A percentile compares a stretch with the other conserved stretches of the same genome.
Conservation (phyloP, 2,113 vertebrate genomes). For the Corydoras maculifer region DNA sequence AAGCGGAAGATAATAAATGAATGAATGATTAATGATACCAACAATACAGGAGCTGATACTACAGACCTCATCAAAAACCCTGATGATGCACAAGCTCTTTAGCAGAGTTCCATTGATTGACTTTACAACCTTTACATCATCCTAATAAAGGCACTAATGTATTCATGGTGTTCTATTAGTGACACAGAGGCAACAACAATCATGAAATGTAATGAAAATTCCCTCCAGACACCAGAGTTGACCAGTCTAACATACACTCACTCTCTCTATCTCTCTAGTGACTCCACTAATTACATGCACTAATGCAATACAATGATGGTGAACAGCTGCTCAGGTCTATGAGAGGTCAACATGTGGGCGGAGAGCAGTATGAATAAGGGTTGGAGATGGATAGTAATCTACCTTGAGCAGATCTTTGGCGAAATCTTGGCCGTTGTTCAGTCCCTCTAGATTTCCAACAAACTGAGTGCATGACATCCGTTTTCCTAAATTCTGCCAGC, state of each 20-base stretch:
- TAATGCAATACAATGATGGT: slow-evolving; percentile 1
- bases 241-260: neutral
- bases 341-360: neutral
- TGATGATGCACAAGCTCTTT: slow-evolving; percentile 24
- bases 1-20: no score
- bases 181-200: slow-evolving; percentile 37
- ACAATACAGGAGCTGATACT: neutral
- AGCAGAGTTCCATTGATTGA: slow-evolving; percentile 30
- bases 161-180: slow-evolving; percentile 17
- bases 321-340: neutral
- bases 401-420: slow-evolving; percentile 93
- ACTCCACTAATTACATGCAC: neutral
- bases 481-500: slow-evolving; percentile 83
- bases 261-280: neutral
- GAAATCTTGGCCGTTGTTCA: slow-evolving; percentile 87
- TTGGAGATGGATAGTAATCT: slow-evolving; percentile 44
- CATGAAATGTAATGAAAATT: slow-evolving; percentile 37
- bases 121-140: slow-evolving; percentile 21
- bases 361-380: neutral
- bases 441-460: slow-evolving; percentile 86
- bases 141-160: slow-evolving; percentile 35
- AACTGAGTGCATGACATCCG: slow-evolving; percentile 93
- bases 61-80: neutral
- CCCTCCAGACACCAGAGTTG: slow-evolving; percentile 3
- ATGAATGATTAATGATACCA: neutral